phyloP scores from a whole-genome alignment of 2,888 invertebrate species.

The Aphidius colemani region DNA sequence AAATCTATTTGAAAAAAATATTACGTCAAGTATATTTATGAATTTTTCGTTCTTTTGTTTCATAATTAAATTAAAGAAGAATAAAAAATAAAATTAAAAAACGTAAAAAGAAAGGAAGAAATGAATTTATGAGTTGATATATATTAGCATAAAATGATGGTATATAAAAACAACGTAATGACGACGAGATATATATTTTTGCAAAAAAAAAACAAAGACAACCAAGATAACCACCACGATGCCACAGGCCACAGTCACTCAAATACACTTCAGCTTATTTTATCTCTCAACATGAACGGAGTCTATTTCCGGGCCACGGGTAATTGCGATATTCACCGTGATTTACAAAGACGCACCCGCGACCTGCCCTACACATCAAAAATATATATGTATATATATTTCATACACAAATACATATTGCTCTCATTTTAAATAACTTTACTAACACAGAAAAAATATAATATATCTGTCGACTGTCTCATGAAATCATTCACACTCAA shows the following conservation, averaged over 20 bases:
- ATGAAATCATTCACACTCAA: neutral
- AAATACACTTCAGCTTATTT: constrained; percentile 18
- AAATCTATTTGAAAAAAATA: no score
- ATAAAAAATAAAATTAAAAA: no score
- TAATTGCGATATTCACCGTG: constrained; percentile 35
- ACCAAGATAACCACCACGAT: neutral
- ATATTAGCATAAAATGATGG: no score
- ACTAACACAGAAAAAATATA: no score
- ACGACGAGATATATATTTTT: neutral
- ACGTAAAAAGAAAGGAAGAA: no score
- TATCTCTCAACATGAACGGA: constrained; percentile 26
- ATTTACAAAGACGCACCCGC: constrained; percentile 30
- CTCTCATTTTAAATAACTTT: constrained; percentile 29
- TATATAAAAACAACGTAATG: no score
- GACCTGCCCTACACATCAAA: constrained; percentile 39
- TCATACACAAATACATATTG: constrained; percentile 11
- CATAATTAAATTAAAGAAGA: no score
- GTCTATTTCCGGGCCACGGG: constrained; percentile 36
- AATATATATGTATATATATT: constrained; percentile 26
- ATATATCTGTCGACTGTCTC: neutral
- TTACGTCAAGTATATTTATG: no score
- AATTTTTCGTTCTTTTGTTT: no score
- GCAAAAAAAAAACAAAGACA: neutral
- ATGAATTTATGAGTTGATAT: no score
- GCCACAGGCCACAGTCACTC: constrained; percentile 12